Evolutionary conservation across 2,797 vertebrate genomes (phyloP).

Genomic region (Acrossocheilus wenchowensis): DNA sequence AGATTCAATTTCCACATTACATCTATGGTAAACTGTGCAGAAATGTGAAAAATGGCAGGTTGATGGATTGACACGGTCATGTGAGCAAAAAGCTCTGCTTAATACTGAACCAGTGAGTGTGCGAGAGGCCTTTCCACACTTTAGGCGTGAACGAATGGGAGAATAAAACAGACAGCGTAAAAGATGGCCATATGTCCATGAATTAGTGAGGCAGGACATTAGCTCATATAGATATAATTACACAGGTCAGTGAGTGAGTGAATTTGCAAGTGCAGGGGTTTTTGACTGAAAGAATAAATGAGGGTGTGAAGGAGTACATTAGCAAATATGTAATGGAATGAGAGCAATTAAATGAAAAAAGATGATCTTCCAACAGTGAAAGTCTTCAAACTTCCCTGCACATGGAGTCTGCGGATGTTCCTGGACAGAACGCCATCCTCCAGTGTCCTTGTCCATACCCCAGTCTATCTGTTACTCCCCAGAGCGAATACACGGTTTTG

Average conservation of each 20-base stretch:
- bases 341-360: constrained; percentile 28
- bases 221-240: constrained; percentile 46
- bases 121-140: constrained; percentile 7
- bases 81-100: constrained; percentile 15
- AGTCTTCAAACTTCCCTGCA: not conserved
- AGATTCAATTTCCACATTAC: constrained; percentile 27
- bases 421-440: constrained; percentile 24
- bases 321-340: constrained; percentile 22
- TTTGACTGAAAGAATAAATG: constrained; percentile 37
- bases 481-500: constrained; percentile 54
- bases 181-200: constrained; percentile 37
- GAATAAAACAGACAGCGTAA: constrained; percentile 29
- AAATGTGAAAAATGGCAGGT: constrained; percentile 19
- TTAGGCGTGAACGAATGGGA: constrained; percentile 2
- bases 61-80: constrained; percentile 15
- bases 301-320: constrained; percentile 11
- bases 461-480: constrained; percentile 50
- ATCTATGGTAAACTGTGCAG: not conserved
- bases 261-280: constrained; percentile 40
- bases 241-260: constrained; percentile 48
- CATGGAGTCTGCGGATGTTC: not conserved
- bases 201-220: constrained; percentile 51
- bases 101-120: not conserved
- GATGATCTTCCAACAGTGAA: constrained; percentile 23
- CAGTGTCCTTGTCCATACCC: constrained; percentile 44